phyloP scores from a whole-genome alignment of 2,888 invertebrate genomes.

The Calameuta filiformis region DNA sequence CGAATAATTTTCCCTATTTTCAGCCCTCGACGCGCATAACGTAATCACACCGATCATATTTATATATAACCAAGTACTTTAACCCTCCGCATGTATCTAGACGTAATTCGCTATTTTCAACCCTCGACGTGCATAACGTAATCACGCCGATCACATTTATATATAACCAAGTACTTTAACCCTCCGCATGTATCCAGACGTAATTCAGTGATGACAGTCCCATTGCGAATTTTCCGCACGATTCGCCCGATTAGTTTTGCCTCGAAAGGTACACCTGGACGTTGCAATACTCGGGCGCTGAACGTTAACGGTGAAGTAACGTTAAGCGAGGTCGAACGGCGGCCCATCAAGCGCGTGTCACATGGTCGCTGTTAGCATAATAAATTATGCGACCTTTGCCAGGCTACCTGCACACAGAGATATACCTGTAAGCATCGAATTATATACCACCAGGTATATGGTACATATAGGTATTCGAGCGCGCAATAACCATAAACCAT shows the following conservation, averaged over 20 bases:
- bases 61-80: too few species aligned
- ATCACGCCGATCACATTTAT: too few species aligned
- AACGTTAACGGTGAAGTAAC: neutral
- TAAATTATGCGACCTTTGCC: conserved; percentile 17
- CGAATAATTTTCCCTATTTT: too few species aligned
- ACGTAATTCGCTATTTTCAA: too few species aligned
- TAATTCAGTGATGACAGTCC: neutral
- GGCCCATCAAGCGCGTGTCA: conserved; percentile 33
- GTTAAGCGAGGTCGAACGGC: neutral
- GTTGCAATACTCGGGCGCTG: neutral
- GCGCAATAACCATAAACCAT: conserved; percentile 38
- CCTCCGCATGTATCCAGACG: too few species aligned
- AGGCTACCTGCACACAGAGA: neutral
- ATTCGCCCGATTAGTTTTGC: neutral
- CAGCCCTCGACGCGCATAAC: too few species aligned
- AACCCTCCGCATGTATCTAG: too few species aligned
- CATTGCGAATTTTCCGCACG: neutral
- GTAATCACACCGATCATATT: too few species aligned
- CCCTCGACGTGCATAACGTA: too few species aligned
- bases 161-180: too few species aligned
- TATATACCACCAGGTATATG: neutral
- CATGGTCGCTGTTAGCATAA: conserved; percentile 56
- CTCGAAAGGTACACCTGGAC: neutral
- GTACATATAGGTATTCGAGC: conserved; percentile 6
- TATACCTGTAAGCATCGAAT: neutral